These are phyloP conservation scores for Perognathus longimembris DNA, from an alignment of 2,113 vertebrate genomes.

Conservation along the genomic window DNA sequence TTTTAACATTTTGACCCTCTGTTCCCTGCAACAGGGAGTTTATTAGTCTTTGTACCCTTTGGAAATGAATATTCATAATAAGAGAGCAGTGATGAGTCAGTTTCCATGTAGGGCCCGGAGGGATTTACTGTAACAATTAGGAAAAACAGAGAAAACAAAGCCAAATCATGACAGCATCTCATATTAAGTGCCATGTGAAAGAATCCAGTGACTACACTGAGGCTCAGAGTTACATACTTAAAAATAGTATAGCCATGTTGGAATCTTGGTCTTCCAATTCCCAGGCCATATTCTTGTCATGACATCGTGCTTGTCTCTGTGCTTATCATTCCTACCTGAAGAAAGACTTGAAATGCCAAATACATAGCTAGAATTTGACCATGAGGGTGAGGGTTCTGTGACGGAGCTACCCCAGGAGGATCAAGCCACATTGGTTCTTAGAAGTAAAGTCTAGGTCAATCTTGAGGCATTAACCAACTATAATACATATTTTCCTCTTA, in stretches of 20 bases:
- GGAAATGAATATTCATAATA: constrained; percentile 49
- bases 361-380: not conserved
- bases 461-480: not conserved
- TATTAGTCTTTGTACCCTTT: constrained; percentile 60
- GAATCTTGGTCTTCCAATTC: not conserved
- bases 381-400: not conserved
- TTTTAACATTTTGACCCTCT: constrained; percentile 10
- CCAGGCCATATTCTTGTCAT: not conserved
- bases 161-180: not conserved
- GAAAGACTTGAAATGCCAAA: not conserved
- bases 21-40: not conserved
- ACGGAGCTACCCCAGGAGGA: not conserved
- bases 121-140: not conserved
- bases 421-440: not conserved
- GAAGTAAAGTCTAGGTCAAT: not conserved
- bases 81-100: not conserved
- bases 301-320: not conserved
- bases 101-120: not conserved
- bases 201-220: not conserved
- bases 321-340: not conserved
- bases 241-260: too few species aligned
- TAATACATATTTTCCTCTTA: not conserved
- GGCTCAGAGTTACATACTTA: not conserved
- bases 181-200: not conserved
- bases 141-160: not conserved